A percentile compares a stretch with the other conserved stretches of the same genome.
Conservation (phyloP, 2,888 invertebrate genomes). For the Chymomyza fuscimana region DNA sequence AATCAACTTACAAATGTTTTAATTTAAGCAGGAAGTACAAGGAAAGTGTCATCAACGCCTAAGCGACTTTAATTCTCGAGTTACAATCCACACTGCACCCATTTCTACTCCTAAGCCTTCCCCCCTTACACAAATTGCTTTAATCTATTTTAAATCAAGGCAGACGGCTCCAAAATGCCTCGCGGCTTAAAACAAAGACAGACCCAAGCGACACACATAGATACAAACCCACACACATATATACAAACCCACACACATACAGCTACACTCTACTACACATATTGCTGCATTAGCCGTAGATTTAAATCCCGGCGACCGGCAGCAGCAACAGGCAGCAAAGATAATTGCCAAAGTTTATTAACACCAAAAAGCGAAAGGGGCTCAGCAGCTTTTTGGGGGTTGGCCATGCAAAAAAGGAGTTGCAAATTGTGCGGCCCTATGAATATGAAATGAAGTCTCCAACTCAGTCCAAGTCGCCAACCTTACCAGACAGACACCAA, state of each 20-base stretch:
- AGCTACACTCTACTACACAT: background rate
- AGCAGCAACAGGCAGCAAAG: constrained; percentile 64
- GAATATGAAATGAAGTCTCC: constrained; percentile 63
- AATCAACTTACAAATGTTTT: background rate
- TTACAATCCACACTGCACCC: background rate
- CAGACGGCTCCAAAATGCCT: background rate
- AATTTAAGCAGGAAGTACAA: background rate
- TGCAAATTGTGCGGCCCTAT: constrained; percentile 47
- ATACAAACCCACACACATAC: background rate
- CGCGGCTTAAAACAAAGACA: constrained; percentile 20
- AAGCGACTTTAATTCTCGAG: background rate
- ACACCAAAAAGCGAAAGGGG: constrained; percentile 35
- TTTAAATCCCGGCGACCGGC: constrained; percentile 36
- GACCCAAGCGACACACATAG: constrained; percentile 7
- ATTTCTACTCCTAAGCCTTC: background rate
- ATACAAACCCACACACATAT: background rate
- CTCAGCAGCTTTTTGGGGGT: constrained; percentile 12
- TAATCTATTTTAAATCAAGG: constrained; percentile 7
- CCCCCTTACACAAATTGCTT: background rate
- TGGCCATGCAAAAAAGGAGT: constrained; percentile 1
- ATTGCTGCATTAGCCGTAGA: background rate
- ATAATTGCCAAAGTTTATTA: constrained; percentile 73
- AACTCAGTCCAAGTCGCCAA: constrained; percentile 1
- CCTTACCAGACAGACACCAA: constrained; percentile 18
- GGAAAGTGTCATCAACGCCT: background rate